phyloP scores from a whole-genome alignment of 2,113 vertebrate species.

The Melospiza georgiana region DNA sequence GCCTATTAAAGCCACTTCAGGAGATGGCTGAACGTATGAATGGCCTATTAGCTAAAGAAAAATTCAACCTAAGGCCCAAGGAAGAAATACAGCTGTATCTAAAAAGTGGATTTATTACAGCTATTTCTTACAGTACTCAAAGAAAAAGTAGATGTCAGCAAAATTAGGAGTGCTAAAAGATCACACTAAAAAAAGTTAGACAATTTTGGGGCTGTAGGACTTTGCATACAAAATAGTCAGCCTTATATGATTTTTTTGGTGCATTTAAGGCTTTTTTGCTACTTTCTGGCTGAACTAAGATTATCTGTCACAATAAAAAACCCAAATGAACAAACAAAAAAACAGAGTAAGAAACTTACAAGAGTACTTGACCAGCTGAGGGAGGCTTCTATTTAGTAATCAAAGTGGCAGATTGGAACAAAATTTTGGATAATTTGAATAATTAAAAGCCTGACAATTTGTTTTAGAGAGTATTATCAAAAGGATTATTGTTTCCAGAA shows the following conservation, averaged over 20 bases:
- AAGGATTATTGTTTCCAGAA: not conserved
- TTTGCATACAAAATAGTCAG: not conserved
- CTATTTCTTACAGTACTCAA: not conserved
- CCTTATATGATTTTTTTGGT: not conserved
- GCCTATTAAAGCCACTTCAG: conserved; percentile 29
- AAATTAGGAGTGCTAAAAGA: not conserved
- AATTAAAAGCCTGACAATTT: not conserved
- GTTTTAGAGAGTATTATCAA: not conserved
- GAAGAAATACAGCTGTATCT: conserved; percentile 7
- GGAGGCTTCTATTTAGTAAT: not conserved
- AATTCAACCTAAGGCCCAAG: not conserved
- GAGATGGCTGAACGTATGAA: not conserved
- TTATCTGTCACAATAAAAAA: not conserved
- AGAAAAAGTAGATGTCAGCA: conserved; percentile 31
- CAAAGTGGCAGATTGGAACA: not conserved
- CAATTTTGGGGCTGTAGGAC: not conserved
- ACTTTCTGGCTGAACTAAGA: not conserved
- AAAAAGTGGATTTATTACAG: conserved; percentile 25
- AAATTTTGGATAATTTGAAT: not conserved
- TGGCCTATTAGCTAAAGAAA: conserved; percentile 3
- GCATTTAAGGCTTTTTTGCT: not conserved
- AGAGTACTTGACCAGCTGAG: not conserved
- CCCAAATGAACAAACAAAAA: accelerated
- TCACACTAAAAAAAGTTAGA: not conserved
- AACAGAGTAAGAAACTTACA: not conserved